Base-by-base conservation (phyloP, 2,888 invertebrate species). In the Linnaemya tessellans region DNA sequence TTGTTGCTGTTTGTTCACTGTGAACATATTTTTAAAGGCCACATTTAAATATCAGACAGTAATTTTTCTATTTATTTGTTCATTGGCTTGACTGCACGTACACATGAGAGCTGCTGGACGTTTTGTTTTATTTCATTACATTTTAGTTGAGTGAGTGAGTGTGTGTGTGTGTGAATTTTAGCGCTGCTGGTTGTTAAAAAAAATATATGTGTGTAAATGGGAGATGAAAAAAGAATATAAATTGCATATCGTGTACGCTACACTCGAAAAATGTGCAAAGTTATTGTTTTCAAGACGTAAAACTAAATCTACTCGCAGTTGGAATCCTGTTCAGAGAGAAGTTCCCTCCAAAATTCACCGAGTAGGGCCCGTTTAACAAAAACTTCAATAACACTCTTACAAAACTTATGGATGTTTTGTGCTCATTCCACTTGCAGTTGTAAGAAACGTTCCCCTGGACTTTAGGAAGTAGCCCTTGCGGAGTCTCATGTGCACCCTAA, bases 41-140 rank as follows among this genome's bases (percentile, higher is more conserved):
- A 80, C 75, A 82, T 85, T 85, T 80, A 85, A 85, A 82, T 85
- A 82, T 82, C 79, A 85, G 62, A 71, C 82, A 74, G 81, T 78
- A 81, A 81, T 78, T 81, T 81, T 81, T 67, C 78, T 83, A 78
- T 83, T 78, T 82, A 77, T 71, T 82, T 77, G 56, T 82, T 82
- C 64, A 77, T 58, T 75, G 77, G 58, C 49, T 82, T 25, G 38
- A 77, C 22, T 64, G 49, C n/a, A 58, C 25, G 46, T 56, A 43
- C 30, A 51, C 20, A 3, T 71, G 18, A 56, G 25, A 56, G 25
- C 38, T 18, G 38, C 38, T 18, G 38, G 41, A 35, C 41, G 54
- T 75, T 70, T 65, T 77, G 38, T 77, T 82, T 73, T 70, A 68
- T 70, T 80, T 60, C 18, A 51, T 51, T 73, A 13, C 58, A 58